Percentiles rank a stretch among this genome's conserved stretches.
These are phyloP conservation scores for Gobius niger DNA, from an alignment of 2,113 vertebrate genomes.

Conservation along the genomic window DNA sequence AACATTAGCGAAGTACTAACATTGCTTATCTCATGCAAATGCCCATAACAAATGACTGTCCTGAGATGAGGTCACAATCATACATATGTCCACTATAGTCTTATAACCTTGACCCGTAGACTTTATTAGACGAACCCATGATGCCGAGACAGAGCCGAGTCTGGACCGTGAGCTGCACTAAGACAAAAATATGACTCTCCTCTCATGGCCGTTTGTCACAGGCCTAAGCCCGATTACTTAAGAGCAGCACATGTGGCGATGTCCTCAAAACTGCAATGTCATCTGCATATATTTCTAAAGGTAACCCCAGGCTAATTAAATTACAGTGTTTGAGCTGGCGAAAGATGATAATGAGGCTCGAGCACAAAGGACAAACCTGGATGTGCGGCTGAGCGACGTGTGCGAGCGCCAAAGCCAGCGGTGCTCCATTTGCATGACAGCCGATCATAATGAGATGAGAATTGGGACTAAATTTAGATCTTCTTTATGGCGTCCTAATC, in stretches of 20 bases:
- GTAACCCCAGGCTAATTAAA: constrained; percentile 6
- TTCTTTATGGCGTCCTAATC: not conserved
- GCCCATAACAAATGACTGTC: no score
- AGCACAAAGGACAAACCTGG: constrained; percentile 5
- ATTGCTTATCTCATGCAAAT: no score
- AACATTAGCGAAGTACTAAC: no score
- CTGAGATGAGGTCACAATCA: no score
- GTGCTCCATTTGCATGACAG: not conserved
- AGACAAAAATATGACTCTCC: no score
- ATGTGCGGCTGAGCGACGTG: not conserved
- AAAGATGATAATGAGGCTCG: constrained; percentile 5
- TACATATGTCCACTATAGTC: no score
- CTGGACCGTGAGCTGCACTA: no score
- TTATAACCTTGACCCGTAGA: no score
- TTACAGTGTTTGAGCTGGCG: not conserved
- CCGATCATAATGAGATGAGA: constrained; percentile 8
- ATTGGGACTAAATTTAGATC: constrained; percentile 1
- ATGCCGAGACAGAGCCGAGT: no score
- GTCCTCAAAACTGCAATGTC: constrained; percentile 1
- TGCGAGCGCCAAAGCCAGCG: not conserved
- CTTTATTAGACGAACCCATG: no score
- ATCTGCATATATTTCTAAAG: constrained; percentile 7
- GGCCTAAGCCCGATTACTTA: not conserved
- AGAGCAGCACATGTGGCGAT: not conserved
- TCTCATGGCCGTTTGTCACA: not conserved